Conservation (phyloP, 2,113 vertebrate genomes). For the Alethe diademata region DNA sequence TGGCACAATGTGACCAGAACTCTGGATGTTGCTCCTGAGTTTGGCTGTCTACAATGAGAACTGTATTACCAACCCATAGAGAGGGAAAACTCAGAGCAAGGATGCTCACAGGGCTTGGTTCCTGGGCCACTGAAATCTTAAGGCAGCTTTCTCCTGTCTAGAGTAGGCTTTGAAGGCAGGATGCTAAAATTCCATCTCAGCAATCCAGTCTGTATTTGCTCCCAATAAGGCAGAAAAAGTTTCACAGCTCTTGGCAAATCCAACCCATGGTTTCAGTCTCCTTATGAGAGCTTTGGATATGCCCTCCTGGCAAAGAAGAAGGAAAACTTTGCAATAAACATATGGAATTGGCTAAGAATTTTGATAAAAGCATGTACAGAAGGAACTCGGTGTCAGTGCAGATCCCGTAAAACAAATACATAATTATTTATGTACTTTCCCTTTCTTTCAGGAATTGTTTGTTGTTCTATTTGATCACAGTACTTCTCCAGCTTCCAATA, state of each 20-base stretch:
- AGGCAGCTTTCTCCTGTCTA: not conserved
- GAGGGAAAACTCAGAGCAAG: not conserved
- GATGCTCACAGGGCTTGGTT: not conserved
- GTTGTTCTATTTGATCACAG: not conserved
- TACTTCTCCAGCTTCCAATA: not conserved
- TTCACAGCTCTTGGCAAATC: not conserved
- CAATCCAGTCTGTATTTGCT: not conserved
- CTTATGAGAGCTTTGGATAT: not conserved
- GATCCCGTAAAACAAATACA: not conserved
- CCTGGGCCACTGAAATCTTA: not conserved
- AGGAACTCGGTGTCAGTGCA: not conserved
- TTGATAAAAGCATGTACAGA: not conserved
- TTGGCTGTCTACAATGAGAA: not conserved
- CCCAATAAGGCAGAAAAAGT: not conserved
- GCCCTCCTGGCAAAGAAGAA: not conserved
- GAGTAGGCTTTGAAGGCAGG: not conserved
- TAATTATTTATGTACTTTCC: not conserved
- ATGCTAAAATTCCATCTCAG: not conserved
- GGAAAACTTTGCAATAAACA: not conserved
- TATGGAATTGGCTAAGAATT: not conserved
- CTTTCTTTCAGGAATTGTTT: constrained; percentile 19
- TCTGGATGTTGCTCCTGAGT: not conserved
- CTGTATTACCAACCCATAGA: not conserved
- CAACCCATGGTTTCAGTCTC: not conserved
- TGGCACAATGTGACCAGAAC: not conserved